phyloP scores from a whole-genome alignment of 2,797 vertebrate genomes.

The Enteromius anoplus region DNA sequence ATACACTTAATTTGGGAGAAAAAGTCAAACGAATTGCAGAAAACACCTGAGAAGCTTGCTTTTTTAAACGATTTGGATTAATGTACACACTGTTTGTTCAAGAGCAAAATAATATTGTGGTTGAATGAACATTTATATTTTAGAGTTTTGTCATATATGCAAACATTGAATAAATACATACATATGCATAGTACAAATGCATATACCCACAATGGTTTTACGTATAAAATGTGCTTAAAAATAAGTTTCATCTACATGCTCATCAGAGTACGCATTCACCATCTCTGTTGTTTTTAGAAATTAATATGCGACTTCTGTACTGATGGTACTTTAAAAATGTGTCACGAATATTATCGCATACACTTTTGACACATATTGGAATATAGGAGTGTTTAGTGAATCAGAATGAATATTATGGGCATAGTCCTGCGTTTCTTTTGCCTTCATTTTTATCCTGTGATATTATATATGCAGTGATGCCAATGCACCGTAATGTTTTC shows the following conservation, averaged over 20 bases:
- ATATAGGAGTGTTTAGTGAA: background rate
- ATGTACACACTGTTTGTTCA: background rate
- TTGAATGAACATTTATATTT: background rate
- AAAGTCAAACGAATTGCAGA: background rate
- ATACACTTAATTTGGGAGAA: background rate
- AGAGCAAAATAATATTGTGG: background rate
- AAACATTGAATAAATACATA: background rate
- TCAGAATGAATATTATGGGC: background rate
- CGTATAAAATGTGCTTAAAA: background rate
- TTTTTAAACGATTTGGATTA: background rate
- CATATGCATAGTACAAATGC: background rate
- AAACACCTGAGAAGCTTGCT: background rate
- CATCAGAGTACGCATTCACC: background rate
- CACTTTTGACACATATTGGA: background rate
- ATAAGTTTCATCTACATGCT: background rate
- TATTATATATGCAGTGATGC: constrained; percentile 18
- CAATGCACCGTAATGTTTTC: constrained; percentile 18
- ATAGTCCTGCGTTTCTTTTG: background rate
- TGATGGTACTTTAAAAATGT: background rate
- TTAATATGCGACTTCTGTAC: constrained; percentile 3
- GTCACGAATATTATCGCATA: background rate
- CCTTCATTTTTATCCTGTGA: constrained; percentile 25
- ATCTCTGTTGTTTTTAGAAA: background rate
- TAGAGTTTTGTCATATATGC: background rate
- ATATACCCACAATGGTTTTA: background rate